These are phyloP conservation scores for Shinisaurus crocodilurus DNA, from an alignment of 2,113 vertebrate genomes.

Conservation along the genomic window DNA sequence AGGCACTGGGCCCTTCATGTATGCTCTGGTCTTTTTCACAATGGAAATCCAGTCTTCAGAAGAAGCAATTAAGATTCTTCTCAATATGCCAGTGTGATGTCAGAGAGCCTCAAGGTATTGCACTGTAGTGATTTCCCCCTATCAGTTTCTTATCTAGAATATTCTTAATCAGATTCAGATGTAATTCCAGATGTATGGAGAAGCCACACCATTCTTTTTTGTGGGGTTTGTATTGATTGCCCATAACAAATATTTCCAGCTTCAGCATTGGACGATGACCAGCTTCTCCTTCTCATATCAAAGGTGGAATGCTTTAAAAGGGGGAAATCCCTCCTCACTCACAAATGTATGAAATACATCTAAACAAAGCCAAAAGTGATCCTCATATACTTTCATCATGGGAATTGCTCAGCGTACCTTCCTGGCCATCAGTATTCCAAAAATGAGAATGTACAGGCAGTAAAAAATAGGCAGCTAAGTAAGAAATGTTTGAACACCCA, in stretches of 20 bases:
- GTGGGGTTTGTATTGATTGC: slow-evolving; percentile 7
- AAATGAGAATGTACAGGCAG: neutral
- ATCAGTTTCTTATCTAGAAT: neutral
- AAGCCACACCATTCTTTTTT: neutral
- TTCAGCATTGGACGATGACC: slow-evolving; percentile 7
- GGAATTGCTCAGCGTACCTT: neutral
- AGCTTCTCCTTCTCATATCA: slow-evolving; percentile 34
- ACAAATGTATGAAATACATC: neutral
- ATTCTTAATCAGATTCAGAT: slow-evolving; percentile 5
- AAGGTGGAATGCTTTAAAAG: slow-evolving; percentile 32
- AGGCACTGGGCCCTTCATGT: neutral
- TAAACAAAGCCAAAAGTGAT: slow-evolving; percentile 9
- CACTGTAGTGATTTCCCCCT: neutral
- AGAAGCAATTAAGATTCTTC: neutral
- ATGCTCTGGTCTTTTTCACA: neutral
- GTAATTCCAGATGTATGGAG: neutral
- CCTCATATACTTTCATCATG: neutral
- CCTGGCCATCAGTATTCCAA: neutral
- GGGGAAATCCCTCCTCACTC: neutral
- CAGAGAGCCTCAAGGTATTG: neutral
- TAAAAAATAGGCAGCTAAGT: neutral
- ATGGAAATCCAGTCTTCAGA: neutral
- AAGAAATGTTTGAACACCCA: neutral
- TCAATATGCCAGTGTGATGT: neutral
- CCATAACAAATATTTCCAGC: neutral